A percentile compares a stretch with the other conserved stretches of the same genome.
Evolutionary conservation across 2,797 vertebrate species (phyloP).

Genomic region (Karalla daura): DNA sequence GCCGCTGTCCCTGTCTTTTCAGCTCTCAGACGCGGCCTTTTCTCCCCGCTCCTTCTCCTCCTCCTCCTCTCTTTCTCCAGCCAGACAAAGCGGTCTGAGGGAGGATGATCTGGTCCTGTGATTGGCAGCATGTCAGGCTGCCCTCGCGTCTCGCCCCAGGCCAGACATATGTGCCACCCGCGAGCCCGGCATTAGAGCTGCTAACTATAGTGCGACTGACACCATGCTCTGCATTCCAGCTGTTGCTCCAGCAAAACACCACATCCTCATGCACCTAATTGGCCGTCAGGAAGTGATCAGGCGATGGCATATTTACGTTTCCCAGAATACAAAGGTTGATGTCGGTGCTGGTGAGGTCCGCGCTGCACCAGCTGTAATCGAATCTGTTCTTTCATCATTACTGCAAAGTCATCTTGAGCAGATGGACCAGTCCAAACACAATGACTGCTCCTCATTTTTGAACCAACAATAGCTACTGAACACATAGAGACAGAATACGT

Average conservation of each 20-base stretch:
- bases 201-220: constrained; percentile 74
- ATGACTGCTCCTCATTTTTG: no score
- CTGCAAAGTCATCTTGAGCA: no score
- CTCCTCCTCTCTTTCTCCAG: constrained; percentile 5
- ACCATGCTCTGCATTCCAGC: constrained; percentile 63
- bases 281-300: constrained; percentile 46
- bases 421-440: no score
- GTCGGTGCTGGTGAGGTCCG: constrained; percentile 3
- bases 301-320: constrained; percentile 35
- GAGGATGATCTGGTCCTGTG: constrained; percentile 29
- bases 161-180: constrained; percentile 56
- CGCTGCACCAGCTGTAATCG: constrained; percentile 47
- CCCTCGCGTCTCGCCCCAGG: constrained; percentile 41
- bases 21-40: constrained; percentile 8
- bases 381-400: neutral
- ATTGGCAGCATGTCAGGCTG: constrained; percentile 61
- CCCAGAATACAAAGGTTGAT: constrained; percentile 19
- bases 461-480: no score
- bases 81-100: constrained; percentile 23
- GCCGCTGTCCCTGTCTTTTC: neutral
- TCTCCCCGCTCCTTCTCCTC: neutral
- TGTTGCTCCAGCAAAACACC: constrained; percentile 40
- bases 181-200: constrained; percentile 36
- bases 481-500: no score
- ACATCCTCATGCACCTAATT: constrained; percentile 36